Conservation (phyloP, 30 jellyfish, hydroid and myxozoan genomes). For the Pseudorhiza aurosa region DNA sequence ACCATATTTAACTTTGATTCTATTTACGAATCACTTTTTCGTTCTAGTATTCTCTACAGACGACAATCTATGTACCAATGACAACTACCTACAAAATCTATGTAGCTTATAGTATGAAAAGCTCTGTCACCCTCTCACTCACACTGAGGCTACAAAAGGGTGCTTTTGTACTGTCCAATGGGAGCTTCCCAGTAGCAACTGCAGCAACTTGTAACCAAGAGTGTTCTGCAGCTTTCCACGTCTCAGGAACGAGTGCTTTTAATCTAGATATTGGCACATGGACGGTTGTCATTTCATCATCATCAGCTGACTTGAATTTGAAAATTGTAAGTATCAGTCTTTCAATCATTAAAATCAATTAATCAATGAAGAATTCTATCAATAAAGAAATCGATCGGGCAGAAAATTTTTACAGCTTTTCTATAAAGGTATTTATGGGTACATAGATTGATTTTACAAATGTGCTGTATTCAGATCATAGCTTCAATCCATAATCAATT, state of each 20-base stretch:
- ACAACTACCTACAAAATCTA: conserved; percentile 59
- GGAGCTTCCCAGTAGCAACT: conserved; percentile 54
- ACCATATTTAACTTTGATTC: no score
- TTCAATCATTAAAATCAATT: neutral
- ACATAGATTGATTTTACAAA: no score
- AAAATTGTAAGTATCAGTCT: conserved; percentile 27
- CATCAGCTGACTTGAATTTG: conserved; percentile 17
- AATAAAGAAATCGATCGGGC: no score
- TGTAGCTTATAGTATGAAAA: conserved; percentile 64
- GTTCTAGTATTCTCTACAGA: conserved; percentile 36
- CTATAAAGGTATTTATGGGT: no score
- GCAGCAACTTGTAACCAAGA: conserved; percentile 25
- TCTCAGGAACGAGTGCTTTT: conserved; percentile 9
- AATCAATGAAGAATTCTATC: no score
- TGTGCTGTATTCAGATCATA: no score
- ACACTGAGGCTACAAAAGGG: conserved; percentile 61
- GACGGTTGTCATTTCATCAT: conserved; percentile 43
- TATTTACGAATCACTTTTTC: no score
- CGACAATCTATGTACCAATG: conserved; percentile 74
- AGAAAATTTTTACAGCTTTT: no score
- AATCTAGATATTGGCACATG: conserved; percentile 49
- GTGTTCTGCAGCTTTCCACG: conserved; percentile 59
- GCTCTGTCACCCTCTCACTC: conserved; percentile 10
- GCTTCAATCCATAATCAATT: no score
- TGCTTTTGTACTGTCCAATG: conserved; percentile 19